Conservation (phyloP, 2,113 vertebrate species). For the Pipa parva region DNA sequence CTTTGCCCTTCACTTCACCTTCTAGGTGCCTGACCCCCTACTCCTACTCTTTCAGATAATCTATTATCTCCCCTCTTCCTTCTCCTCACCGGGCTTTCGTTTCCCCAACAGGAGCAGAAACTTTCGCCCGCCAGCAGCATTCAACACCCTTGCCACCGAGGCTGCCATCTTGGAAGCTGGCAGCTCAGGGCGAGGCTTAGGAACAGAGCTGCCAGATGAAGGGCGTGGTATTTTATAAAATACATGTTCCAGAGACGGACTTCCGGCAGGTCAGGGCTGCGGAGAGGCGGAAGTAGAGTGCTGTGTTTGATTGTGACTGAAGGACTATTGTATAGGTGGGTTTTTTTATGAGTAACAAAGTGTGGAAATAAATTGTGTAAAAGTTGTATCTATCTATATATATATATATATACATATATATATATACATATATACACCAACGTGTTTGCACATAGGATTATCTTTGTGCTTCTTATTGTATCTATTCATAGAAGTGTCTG, state of each 20-base stretch:
- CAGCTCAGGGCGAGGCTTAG: neutral
- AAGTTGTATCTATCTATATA: too few relatives aligned
- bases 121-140: neutral
- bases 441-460: too few relatives aligned
- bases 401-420: too few relatives aligned
- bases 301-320: too few relatives aligned
- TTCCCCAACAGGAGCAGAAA: neutral
- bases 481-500: too few relatives aligned
- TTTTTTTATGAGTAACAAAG: too few relatives aligned
- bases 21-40: neutral
- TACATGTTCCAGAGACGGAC: neutral
- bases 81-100: constrained; percentile 10
- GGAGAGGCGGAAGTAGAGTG: neutral
- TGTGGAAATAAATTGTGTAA: too few relatives aligned
- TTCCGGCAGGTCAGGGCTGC: neutral
- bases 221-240: neutral
- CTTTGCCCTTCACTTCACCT: neutral
- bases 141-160: neutral
- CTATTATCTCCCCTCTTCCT: neutral
- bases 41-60: too few relatives aligned
- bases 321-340: too few relatives aligned
- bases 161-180: constrained; percentile 19
- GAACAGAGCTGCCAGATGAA: neutral
- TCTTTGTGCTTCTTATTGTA: too few relatives aligned
- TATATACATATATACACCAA: too few relatives aligned